Conservation (phyloP, 2,888 invertebrate genomes). For the Morpho helenor region DNA sequence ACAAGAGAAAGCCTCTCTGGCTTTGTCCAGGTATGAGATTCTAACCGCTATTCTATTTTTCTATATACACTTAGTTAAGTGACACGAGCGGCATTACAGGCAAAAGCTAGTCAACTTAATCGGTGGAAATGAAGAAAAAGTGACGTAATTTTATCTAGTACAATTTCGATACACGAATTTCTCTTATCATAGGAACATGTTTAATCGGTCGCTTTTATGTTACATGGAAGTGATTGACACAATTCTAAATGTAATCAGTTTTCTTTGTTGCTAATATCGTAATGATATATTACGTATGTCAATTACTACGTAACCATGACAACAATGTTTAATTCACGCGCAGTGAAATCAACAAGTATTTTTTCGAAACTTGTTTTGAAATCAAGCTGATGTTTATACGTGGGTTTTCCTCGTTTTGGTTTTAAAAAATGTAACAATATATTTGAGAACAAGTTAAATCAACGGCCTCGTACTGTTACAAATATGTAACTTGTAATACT, state of each 20-base stretch:
- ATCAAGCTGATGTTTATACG: neutral
- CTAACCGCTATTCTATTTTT: no score
- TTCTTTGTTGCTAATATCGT: slow-evolving; percentile 11
- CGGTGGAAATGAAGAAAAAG: neutral
- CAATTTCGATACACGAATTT: slow-evolving; percentile 23
- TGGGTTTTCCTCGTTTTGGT: neutral
- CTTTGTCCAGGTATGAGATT: no score
- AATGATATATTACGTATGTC: neutral
- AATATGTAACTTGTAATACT: no score
- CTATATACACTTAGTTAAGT: no score
- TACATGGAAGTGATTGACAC: slow-evolving; percentile 38
- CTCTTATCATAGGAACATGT: slow-evolving; percentile 30
- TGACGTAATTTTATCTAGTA: neutral
- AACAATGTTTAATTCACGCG: slow-evolving; percentile 1
- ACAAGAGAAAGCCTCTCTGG: no score
- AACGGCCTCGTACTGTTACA: no score
- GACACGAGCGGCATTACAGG: no score
- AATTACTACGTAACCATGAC: slow-evolving; percentile 4
- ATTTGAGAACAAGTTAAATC: no score
- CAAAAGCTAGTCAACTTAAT: no score
- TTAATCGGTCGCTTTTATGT: slow-evolving; percentile 42
- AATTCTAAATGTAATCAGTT: slow-evolving; percentile 28
- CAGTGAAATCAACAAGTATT: neutral
- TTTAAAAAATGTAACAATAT: no score
- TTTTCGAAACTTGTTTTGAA: neutral